Evolutionary conservation across 2,888 invertebrate genomes (phyloP).

Genomic region (Sinhomidia bicolor): DNA sequence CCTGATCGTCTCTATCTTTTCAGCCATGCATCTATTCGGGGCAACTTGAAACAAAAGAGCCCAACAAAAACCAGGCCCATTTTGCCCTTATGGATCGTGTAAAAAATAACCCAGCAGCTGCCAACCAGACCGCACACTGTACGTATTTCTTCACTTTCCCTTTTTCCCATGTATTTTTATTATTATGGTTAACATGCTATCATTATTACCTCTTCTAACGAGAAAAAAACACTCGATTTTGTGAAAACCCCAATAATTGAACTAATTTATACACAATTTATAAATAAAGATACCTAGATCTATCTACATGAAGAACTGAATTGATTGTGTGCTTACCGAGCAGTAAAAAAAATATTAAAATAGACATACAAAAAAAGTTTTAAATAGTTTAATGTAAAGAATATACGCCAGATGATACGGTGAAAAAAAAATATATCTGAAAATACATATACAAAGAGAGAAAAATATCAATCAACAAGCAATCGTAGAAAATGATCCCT

Average conservation of each 20-base stretch:
- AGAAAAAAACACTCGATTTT: slow-evolving; percentile 14
- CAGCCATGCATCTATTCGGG: neutral
- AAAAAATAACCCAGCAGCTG: slow-evolving; percentile 20
- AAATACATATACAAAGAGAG: neutral
- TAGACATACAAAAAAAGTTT: neutral
- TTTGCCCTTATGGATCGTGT: slow-evolving; percentile 4
- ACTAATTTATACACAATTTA: slow-evolving; percentile 37
- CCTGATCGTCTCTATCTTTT: too few relatives aligned
- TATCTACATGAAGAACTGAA: neutral
- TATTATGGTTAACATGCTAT: neutral
- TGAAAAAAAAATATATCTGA: neutral
- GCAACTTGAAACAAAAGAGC: neutral
- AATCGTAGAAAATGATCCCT: neutral
- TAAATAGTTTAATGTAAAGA: neutral
- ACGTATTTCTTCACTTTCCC: slow-evolving; percentile 15
- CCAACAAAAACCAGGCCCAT: neutral
- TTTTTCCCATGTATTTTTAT: neutral
- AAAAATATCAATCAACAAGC: slow-evolving; percentile 33
- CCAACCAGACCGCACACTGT: neutral
- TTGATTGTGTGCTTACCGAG: neutral
- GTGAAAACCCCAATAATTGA: neutral
- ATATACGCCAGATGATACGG: slow-evolving; percentile 27
- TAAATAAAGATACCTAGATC: neutral
- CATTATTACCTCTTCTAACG: neutral
- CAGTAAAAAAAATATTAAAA: neutral